A percentile compares a stretch with the other conserved stretches of the same genome.
Evolutionary conservation across 1,140 invertebrate species (phyloP).

Genomic region (Paraescarpia echinospica): DNA sequence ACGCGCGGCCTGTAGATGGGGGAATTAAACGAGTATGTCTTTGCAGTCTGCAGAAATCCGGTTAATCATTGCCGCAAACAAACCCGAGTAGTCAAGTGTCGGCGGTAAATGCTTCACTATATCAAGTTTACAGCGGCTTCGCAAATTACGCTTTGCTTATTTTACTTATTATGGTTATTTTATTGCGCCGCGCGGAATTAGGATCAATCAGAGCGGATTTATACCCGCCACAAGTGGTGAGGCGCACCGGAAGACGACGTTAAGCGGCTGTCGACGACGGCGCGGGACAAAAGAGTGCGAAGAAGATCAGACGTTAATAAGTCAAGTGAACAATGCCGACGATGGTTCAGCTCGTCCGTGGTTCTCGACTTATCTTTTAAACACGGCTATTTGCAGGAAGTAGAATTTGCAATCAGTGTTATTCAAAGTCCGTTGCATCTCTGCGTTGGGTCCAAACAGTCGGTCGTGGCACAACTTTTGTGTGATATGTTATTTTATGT

Average conservation of each 20-base stretch:
- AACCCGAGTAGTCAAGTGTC: not conserved
- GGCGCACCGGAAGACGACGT: not conserved
- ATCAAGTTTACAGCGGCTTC: not conserved
- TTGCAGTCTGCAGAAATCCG: not conserved
- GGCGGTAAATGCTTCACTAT: not conserved
- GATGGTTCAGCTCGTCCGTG: not conserved
- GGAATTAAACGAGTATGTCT: not conserved
- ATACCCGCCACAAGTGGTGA: not conserved
- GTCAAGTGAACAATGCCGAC: not conserved
- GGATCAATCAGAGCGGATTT: not conserved
- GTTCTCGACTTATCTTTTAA: not conserved
- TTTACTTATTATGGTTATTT: not conserved
- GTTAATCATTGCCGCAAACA: not conserved
- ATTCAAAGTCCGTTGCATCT: not conserved
- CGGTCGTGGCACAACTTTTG: not conserved
- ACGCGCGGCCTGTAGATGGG: not conserved
- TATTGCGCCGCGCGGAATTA: not conserved
- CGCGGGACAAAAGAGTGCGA: not conserved
- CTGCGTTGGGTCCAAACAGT: not conserved
- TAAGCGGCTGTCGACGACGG: not conserved
- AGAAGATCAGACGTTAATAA: not conserved
- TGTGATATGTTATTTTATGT: not conserved
- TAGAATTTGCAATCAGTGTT: not conserved
- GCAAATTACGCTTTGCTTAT: not conserved
- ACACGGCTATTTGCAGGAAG: not conserved